A percentile compares a stretch with the other conserved stretches of the same genome.
Evolutionary conservation across 1,140 invertebrate species (phyloP).

Genomic region (Eriosoma lanigerum): DNA sequence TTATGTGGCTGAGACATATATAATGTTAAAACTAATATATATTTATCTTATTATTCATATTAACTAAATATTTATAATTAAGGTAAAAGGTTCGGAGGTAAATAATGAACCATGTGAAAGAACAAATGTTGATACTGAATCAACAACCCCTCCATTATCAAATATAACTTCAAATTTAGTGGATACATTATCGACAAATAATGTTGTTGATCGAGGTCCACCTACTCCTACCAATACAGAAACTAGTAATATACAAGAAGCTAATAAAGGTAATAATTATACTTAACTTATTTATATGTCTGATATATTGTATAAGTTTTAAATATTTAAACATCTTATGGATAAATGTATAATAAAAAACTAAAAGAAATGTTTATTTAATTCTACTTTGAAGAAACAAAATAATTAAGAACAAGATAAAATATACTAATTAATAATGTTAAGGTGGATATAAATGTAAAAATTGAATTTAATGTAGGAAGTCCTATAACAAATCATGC

Average conservation of each 20-base stretch:
- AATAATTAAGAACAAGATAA: too few relatives aligned
- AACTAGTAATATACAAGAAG: slow-evolving; percentile 63
- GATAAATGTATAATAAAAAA: too few relatives aligned
- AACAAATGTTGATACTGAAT: slow-evolving; percentile 48
- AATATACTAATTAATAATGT: too few relatives aligned
- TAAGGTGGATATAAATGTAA: too few relatives aligned
- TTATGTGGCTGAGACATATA: too few relatives aligned
- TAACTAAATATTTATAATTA: background rate
- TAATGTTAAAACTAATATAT: background rate
- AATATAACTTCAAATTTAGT: slow-evolving; percentile 32
- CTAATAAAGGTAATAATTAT: slow-evolving; percentile 40
- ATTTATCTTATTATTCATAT: too few relatives aligned
- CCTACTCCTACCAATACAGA: slow-evolving; percentile 73
- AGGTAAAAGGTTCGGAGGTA: slow-evolving; percentile 16
- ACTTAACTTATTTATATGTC: too few relatives aligned
- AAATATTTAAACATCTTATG: too few relatives aligned
- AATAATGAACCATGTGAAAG: slow-evolving; percentile 36
- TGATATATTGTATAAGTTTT: too few relatives aligned
- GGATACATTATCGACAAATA: slow-evolving; percentile 31
- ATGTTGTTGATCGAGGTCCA: slow-evolving; percentile 60
- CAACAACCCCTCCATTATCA: slow-evolving; percentile 41
- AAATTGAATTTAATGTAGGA: background rate
- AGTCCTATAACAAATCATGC: slow-evolving; percentile 41
- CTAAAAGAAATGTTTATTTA: too few relatives aligned
- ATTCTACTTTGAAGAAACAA: too few relatives aligned